These are phyloP conservation scores for Euura saliciscinereae DNA, from an alignment of 1,140 invertebrate genomes.

Conservation along the genomic window DNA sequence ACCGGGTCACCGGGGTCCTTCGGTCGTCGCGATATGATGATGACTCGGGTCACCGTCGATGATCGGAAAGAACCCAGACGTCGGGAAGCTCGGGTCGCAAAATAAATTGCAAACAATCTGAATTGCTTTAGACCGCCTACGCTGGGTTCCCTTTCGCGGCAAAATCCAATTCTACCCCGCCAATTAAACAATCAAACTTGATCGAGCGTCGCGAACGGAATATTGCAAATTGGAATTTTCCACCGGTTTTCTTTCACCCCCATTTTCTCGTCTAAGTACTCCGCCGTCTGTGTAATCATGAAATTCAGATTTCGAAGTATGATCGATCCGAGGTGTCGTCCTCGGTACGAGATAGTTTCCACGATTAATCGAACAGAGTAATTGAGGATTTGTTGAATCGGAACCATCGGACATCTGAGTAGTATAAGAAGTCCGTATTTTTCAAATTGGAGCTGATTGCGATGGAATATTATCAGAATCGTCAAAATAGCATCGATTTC, in stretches of 20 bases:
- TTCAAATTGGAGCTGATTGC: too few species aligned
- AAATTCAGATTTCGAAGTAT: background rate
- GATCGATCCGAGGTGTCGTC: background rate
- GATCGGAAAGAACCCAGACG: background rate
- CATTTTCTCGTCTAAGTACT: background rate
- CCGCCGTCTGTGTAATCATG: background rate
- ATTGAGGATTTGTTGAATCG: too few species aligned
- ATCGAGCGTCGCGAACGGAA: background rate
- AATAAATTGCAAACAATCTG: background rate
- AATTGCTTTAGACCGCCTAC: background rate
- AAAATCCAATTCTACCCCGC: slow-evolving; percentile 1
- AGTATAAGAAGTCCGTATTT: too few species aligned
- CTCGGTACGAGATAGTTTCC: too few species aligned
- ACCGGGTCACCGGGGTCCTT: background rate
- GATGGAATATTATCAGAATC: too few species aligned
- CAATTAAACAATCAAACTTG: slow-evolving; percentile 7
- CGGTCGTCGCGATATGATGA: background rate
- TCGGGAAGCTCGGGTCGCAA: background rate
- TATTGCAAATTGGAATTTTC: background rate
- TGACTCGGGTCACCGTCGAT: background rate
- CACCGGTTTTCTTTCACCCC: background rate
- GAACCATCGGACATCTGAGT: too few species aligned
- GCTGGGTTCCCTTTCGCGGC: background rate
- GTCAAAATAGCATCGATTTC: too few species aligned
- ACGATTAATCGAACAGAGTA: too few species aligned